Evolutionary conservation across 2,888 invertebrate genomes (phyloP), one percentile per base, ranked within the genome.

Genomic region (Hemicrepidius hirtus): DNA sequence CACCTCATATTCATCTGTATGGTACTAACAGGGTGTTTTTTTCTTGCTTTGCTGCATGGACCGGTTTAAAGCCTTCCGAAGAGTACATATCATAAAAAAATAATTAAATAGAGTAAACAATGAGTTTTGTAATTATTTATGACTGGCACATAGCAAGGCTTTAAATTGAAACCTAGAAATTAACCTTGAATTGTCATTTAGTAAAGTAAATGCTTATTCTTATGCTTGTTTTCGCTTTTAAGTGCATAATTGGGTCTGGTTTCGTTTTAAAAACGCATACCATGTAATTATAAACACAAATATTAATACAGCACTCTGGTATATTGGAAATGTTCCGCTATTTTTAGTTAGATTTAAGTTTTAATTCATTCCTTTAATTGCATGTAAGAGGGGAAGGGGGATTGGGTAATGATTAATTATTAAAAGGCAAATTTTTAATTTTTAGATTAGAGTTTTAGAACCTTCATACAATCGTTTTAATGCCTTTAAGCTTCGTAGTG

Each of bases 201-300:
- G 13, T 13, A 40, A 20, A 24, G 9, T 5, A 50, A 24, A 12
- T 50, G 53, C 10, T 49, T 13, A 40, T 49, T 49, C 3, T 20
- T 32, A n/a, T 53, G 28, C 50, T 50, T 53, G 32, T 32, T 32
- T 18, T 21, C 13, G 24, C 44, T 24, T n/a, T 44, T 44, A 44
- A 44, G 7, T 16, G 28, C 28, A 6, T 53, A 53, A 53, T 53
- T 53, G 28, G n/a, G 9, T 13, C 24, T 53, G n/a, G 32, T 32
- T 53, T 53, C 16, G 18, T 32, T 32, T 46, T 46, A 46, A 46
- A 7, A 46, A 13, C 46, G 18, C 46, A 18, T 46, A 13, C 20
- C 53, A 32, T 53, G 13, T 53, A 53, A 53, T 53, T 53, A 32
- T 28, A 53, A 53, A 53, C 32, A 12, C 32, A 12, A 53, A 53